Evolutionary conservation across 2,888 invertebrate species (phyloP).

Genomic region (Pegoplata infirma): DNA sequence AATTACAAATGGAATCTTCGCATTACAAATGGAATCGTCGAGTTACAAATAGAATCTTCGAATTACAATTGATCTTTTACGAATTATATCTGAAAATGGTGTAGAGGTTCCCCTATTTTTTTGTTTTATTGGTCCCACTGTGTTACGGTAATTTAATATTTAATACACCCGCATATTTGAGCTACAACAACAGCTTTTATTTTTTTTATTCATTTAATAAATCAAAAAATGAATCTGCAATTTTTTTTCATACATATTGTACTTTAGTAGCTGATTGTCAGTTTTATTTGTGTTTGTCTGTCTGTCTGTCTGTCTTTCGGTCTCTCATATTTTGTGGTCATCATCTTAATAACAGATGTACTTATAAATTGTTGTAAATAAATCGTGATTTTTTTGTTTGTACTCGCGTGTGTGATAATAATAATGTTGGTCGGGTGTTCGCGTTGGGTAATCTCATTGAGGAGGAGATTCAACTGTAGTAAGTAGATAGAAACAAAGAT

Average conservation of each 20-base stretch:
- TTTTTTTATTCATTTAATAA: constrained; percentile 1
- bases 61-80: no score
- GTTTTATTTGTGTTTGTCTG: background rate
- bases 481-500: no score
- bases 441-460: background rate
- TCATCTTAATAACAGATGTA: background rate
- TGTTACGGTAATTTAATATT: constrained; percentile 28
- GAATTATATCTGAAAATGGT: no score
- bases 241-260: no score
- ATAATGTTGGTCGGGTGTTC: background rate
- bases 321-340: background rate
- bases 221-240: constrained; percentile 14
- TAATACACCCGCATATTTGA: constrained; percentile 25
- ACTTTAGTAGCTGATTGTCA: background rate
- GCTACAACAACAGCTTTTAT: constrained; percentile 5
- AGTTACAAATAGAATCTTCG: no score
- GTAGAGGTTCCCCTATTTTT: no score
- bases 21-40: no score
- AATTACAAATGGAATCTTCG: no score
- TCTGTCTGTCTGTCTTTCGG: constrained; percentile 1
- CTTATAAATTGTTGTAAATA: background rate
- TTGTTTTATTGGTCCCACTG: no score
- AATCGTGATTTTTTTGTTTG: background rate
- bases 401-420: background rate
- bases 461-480: background rate